Percentiles rank a stretch among this genome's conserved stretches.
Conservation (phyloP, 2,797 vertebrate species). For the Prunella strophiata region DNA sequence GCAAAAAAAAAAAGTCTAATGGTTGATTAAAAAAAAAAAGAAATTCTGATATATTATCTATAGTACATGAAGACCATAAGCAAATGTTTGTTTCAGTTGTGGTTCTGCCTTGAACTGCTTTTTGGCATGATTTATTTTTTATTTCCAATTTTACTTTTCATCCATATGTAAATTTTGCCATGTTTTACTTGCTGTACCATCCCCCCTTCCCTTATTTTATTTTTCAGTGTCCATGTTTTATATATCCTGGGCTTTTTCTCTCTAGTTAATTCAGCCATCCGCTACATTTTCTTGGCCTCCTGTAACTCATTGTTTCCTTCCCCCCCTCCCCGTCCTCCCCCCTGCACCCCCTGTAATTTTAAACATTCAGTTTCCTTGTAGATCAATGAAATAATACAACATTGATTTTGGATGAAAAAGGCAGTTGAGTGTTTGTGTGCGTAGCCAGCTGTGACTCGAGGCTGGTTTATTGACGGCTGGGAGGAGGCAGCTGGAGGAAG, state of each 20-base stretch:
- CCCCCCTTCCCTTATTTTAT: slow-evolving; percentile 53
- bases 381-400: slow-evolving; percentile 87
- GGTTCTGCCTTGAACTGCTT: slow-evolving; percentile 51
- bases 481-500: slow-evolving; percentile 48
- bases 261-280: slow-evolving; percentile 54
- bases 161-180: slow-evolving; percentile 46
- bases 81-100: slow-evolving; percentile 56
- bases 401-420: slow-evolving; percentile 91
- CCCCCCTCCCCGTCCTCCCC: slow-evolving; percentile 19
- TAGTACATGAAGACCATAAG: slow-evolving; percentile 56
- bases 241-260: slow-evolving; percentile 63
- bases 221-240: slow-evolving; percentile 68
- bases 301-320: slow-evolving; percentile 67
- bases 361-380: slow-evolving; percentile 73
- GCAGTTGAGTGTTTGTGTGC: slow-evolving; percentile 90
- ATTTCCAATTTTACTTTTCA: slow-evolving; percentile 56
- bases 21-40: slow-evolving; percentile 82
- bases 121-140: slow-evolving; percentile 56
- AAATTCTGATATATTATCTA: slow-evolving; percentile 87
- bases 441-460: slow-evolving; percentile 84
- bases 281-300: slow-evolving; percentile 64
- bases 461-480: slow-evolving; percentile 81
- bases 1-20: slow-evolving; percentile 83
- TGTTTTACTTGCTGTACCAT: slow-evolving; percentile 65
- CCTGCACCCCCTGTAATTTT: slow-evolving; percentile 59